Evolutionary conservation across 2,797 vertebrate species (phyloP), one percentile per base, ranked within the genome.

Genomic region (Esox masquinongy): DNA sequence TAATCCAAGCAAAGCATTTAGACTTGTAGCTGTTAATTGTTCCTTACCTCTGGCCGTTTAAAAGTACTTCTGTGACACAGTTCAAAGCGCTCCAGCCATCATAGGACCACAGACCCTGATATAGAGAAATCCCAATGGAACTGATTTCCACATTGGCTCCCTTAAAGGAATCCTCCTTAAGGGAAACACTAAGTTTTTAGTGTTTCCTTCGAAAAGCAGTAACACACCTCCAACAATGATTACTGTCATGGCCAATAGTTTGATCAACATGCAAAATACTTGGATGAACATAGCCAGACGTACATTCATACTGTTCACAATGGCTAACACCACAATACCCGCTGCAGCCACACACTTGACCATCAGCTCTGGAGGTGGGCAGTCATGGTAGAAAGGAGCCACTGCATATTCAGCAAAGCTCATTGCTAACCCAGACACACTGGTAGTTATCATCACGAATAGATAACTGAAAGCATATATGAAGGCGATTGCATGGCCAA

Each of bases 71-170:
- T 0, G 92, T 95, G 50, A 96, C 91, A 53, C 88, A 93, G 83
- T 97, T 97, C 80, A 98, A 86, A 81, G 93, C 96, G 85, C 93
- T 97, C 96, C 96, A 97, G 47, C 96, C 95, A 16, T 96, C 95
- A 0, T 93, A 98, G 26, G 96, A 95, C 96, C 97, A 97, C 59
- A 97, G 91, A 0, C 96, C 96, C 87, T 97, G 96, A 88, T 95
- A 97, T 86, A 97, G 95, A 0, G 96, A 96, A 70, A 95, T 90
- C 24, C 94, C 94, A 12, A 97, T 87, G 1, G 87, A 26, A 63
- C 90, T 92, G 1, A 94, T 83, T 72, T 93, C 88, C 0, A 87
- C 2, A 0, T 86, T 94, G 0, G 93, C 96, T 74, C 92, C 92
- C 51, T 94, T 89, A 83, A 99, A 98, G 5, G 93, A 80, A 3